Evolutionary conservation across 2,888 invertebrate genomes (phyloP).

Genomic region (Biston stratarius): DNA sequence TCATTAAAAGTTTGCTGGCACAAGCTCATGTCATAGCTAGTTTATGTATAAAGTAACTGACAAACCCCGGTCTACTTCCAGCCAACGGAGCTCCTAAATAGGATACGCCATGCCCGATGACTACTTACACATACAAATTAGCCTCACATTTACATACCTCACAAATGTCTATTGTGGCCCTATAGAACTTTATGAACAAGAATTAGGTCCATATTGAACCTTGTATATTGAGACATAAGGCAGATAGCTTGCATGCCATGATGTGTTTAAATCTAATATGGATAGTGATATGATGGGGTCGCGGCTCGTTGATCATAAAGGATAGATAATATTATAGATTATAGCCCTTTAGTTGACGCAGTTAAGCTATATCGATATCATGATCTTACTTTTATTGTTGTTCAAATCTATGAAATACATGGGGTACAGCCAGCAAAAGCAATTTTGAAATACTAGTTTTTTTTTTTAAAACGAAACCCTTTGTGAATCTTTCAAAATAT

Average conservation of each 20-base stretch:
- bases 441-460: too few species aligned
- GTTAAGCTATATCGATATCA: conserved; percentile 7
- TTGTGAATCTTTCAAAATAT: too few species aligned
- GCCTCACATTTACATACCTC: conserved; percentile 42
- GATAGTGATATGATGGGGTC: conserved; percentile 26
- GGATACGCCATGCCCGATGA: conserved; percentile 52
- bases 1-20: background rate
- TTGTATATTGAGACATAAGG: background rate
- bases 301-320: conserved; percentile 8
- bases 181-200: conserved; percentile 3
- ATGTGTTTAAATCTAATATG: conserved; percentile 20
- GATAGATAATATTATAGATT: conserved; percentile 13
- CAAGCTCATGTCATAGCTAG: background rate
- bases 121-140: conserved; percentile 54
- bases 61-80: conserved; percentile 17
- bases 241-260: background rate
- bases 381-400: background rate
- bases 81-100: conserved; percentile 47
- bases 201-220: background rate
- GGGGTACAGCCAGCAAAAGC: too few species aligned
- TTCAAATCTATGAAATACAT: too few species aligned
- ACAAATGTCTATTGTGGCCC: conserved; percentile 28
- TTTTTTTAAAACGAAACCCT: too few species aligned
- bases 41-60: background rate
- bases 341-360: conserved; percentile 3